Conservation (phyloP, 2,888 invertebrate species). For the Papilio protenor region DNA sequence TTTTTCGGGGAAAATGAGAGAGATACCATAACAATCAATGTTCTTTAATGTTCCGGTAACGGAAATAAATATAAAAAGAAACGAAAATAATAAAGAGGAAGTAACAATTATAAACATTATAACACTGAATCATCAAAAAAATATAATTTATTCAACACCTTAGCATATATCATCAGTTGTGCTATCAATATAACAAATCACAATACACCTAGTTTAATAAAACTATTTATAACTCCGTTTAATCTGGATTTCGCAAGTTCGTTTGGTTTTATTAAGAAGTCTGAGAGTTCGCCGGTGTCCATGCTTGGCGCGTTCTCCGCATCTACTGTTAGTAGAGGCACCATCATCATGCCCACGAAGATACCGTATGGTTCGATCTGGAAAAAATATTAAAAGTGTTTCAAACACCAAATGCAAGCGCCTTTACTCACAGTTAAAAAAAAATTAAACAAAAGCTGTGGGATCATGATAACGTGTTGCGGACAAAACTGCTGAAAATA, state of each 20-base stretch:
- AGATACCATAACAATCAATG: neutral
- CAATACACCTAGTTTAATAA: constrained; percentile 50
- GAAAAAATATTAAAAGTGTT: constrained; percentile 30
- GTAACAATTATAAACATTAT: neutral
- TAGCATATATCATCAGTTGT: neutral
- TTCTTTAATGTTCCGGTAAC: neutral
- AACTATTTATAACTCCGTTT: constrained; percentile 62
- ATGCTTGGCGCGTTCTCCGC: constrained; percentile 56
- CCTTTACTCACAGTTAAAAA: neutral
- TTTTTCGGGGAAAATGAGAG: neutral
- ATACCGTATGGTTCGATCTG: constrained; percentile 62
- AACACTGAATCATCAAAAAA: neutral
- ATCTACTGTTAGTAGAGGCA: constrained; percentile 55
- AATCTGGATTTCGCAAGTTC: constrained; percentile 55
- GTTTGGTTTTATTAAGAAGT: constrained; percentile 54
- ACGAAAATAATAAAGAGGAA: neutral
- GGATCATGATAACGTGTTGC: no score
- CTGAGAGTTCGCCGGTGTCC: constrained; percentile 48
- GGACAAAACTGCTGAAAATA: no score
- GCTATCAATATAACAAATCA: constrained; percentile 34
- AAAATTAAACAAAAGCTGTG: no score
- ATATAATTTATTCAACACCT: neutral
- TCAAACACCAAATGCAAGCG: neutral
- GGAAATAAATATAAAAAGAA: neutral
- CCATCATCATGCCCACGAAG: constrained; percentile 46